Evolutionary conservation across 2,797 vertebrate species (phyloP).

Genomic region (Oophaga sylvatica): DNA sequence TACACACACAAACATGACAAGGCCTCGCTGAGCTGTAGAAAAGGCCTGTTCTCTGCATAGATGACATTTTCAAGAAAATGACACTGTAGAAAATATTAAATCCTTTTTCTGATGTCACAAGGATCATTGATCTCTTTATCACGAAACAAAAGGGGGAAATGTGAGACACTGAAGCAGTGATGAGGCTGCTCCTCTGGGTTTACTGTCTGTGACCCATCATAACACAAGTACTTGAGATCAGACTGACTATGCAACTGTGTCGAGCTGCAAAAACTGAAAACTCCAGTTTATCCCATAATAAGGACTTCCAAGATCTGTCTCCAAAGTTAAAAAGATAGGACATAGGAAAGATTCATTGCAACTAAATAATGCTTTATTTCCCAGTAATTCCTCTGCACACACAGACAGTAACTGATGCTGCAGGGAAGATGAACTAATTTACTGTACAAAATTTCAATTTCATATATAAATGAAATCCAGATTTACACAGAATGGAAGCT

Average conservation of each 20-base stretch:
- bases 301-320: not conserved
- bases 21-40: not conserved
- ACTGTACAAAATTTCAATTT: not conserved
- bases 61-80: conserved; percentile 45
- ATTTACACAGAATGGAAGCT: no score
- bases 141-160: conserved; percentile 46
- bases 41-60: conserved; percentile 30
- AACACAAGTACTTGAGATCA: conserved; percentile 45
- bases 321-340: not conserved
- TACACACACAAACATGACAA: not conserved
- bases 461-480: not conserved
- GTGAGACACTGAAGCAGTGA: not conserved
- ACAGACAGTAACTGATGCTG: not conserved
- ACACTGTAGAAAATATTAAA: conserved; percentile 58
- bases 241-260: not conserved
- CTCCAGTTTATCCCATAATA: not conserved
- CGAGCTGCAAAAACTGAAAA: not conserved
- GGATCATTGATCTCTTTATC: conserved; percentile 40
- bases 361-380: conserved; percentile 7
- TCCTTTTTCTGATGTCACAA: conserved; percentile 55
- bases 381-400: not conserved
- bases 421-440: not conserved
- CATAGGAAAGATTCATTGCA: not conserved
- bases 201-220: not conserved
- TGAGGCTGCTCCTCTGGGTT: conserved; percentile 15